Evolutionary conservation across 1,140 invertebrate genomes (phyloP), one percentile per base, ranked within the genome.

Genomic region (Portunus trituberculatus): DNA sequence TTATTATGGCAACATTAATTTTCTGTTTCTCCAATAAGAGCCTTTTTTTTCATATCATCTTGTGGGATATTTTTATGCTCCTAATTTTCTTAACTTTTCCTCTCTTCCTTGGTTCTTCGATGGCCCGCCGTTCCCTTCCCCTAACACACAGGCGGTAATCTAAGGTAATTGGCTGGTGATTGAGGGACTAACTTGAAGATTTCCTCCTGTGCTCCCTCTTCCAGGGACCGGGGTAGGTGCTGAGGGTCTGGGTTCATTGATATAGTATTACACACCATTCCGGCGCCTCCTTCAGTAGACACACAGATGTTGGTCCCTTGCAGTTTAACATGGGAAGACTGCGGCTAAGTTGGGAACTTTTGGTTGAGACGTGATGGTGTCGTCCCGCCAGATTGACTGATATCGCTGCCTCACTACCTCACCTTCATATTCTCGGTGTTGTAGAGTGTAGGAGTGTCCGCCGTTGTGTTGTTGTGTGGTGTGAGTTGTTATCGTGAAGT

Each of bases 121-220:
- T 16, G 28, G 46, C 28, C 46, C 28, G 39, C 46, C 89, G 6
- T 45, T 91, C 89, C 48, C 89, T 52, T 7, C 32, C 28, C 20
- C 90, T 59, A 25, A n/a, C 90, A 91, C 90, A 67, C 6, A 16
- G 45, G 10, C 46, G 90, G 45, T 67, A 31, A 31, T 67, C 29
- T 67, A 12, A 87, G 31, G 39, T 32, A 39, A 32, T 87, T 32
- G 31, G 84, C 39, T 39, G 31, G 84, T 87, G 31, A 87, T 46
- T 87, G 31, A 87, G 29, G 29, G 84, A 89, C n/a, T 46, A 89
- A 48, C 25, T 28, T 6, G 87, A 46, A 48, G 87, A 89, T 87
- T 32, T 20, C 84, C 84, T 87, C 52, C 52, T 59, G 31, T 87
- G 1, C 67, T 25, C 67, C n/a, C 67, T 10, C 52, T 20, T 20